Conservation (phyloP, 2,113 vertebrate genomes). For the Campylomormyrus numenius region DNA sequence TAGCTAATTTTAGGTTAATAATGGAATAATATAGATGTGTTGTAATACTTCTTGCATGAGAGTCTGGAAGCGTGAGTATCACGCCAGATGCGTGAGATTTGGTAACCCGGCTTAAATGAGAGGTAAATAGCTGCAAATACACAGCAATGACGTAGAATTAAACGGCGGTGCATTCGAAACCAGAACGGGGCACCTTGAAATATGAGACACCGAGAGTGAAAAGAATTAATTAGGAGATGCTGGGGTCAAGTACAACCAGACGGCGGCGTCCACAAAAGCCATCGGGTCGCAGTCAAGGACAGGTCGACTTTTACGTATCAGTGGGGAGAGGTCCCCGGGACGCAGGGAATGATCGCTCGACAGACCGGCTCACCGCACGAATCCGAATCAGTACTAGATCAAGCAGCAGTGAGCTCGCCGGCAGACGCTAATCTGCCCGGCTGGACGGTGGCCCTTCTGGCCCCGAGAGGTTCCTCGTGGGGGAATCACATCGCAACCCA, state of each 20-base stretch:
- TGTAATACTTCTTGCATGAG: too few species aligned
- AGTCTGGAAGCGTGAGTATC: too few species aligned
- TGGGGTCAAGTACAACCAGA: slow-evolving; percentile 11
- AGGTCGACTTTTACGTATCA: background rate
- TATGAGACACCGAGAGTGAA: background rate
- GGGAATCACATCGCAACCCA: background rate
- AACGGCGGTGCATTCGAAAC: background rate
- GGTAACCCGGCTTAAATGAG: background rate
- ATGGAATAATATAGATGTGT: too few species aligned
- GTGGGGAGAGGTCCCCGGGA: background rate
- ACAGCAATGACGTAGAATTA: background rate
- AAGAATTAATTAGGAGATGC: slow-evolving; percentile 13
- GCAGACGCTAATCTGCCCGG: background rate
- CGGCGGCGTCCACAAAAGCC: background rate
- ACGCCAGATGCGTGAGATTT: too few species aligned
- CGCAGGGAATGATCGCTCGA: background rate
- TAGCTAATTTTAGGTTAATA: too few species aligned
- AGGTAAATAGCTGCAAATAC: background rate
- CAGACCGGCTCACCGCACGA: slow-evolving; percentile 7
- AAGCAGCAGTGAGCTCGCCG: background rate
- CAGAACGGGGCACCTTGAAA: slow-evolving; percentile 1
- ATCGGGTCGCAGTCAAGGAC: slow-evolving; percentile 11
- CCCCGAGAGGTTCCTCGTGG: background rate
- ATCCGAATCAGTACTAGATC: slow-evolving; percentile 8
- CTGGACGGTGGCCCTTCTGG: slow-evolving; percentile 1